Percentiles rank a stretch among this genome's conserved stretches.
Conservation (phyloP, 92 coral and sea anemone genomes). For the Blastomussa wellsi region DNA sequence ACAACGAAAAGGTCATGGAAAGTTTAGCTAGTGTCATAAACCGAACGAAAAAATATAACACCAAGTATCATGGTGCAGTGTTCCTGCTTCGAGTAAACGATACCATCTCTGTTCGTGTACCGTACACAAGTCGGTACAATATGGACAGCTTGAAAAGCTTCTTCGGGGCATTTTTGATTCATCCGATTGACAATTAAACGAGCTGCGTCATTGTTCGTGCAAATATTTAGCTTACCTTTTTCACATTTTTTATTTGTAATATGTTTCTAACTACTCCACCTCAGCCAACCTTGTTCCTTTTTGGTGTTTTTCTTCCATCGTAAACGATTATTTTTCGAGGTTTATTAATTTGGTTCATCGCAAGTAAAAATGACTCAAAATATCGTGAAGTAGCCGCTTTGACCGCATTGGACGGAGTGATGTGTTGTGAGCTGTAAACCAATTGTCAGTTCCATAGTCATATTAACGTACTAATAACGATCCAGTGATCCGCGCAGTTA, state of each 20-base stretch:
- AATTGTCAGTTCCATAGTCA: neutral
- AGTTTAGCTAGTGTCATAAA: constrained; percentile 56
- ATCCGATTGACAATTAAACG: constrained; percentile 7
- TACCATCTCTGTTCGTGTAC: constrained; percentile 61
- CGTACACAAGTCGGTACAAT: constrained; percentile 37
- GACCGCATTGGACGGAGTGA: neutral
- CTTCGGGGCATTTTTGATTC: constrained; percentile 78
- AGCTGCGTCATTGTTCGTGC: no score
- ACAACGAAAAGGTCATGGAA: constrained; percentile 45
- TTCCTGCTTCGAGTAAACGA: constrained; percentile 60
- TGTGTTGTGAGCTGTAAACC: neutral
- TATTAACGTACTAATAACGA: no score
- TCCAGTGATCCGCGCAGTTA: no score
- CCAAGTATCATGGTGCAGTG: constrained; percentile 74
- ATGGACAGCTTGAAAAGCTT: constrained; percentile 59
- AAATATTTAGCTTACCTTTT: no score
- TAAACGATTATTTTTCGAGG: no score
- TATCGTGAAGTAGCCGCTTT: no score
- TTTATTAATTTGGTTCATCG: no score
- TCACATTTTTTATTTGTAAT: no score
- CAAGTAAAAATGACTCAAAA: no score
- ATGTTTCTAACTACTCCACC: no score
- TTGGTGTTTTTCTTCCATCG: no score
- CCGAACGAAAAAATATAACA: constrained; percentile 47
- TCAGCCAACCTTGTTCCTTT: no score